Evolutionary conservation across 2,888 invertebrate genomes (phyloP).

Genomic region (Ennomos fuscantarius): DNA sequence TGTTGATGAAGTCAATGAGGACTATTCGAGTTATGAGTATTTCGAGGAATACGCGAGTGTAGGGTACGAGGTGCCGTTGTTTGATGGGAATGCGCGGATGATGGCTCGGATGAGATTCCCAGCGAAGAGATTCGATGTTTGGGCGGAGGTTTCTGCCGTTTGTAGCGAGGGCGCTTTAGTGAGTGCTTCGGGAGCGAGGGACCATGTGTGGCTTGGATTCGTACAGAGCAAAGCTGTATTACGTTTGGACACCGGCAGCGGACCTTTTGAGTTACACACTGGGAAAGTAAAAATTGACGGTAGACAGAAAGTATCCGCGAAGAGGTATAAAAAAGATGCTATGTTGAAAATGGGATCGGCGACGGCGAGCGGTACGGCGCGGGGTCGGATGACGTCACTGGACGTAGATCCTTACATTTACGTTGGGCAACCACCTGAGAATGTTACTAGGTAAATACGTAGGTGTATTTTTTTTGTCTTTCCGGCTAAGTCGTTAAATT

Average conservation of each 20-base stretch:
- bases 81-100: slow-evolving; percentile 72
- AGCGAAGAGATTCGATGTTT: slow-evolving; percentile 76
- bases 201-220: slow-evolving; percentile 79
- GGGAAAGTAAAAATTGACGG: slow-evolving; percentile 71
- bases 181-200: slow-evolving; percentile 71
- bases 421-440: slow-evolving; percentile 72
- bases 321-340: slow-evolving; percentile 76
- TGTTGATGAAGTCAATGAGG: slow-evolving; percentile 63
- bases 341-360: slow-evolving; percentile 69
- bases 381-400: slow-evolving; percentile 74
- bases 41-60: slow-evolving; percentile 60
- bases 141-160: slow-evolving; percentile 76
- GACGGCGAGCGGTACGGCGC: slow-evolving; percentile 65
- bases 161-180: slow-evolving; percentile 72
- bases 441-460: slow-evolving; percentile 66
- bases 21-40: slow-evolving; percentile 65
- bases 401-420: slow-evolving; percentile 74
- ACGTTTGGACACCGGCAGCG: slow-evolving; percentile 76
- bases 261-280: slow-evolving; percentile 66
- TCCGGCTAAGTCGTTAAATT: too few species aligned
- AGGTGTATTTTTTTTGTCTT: too few species aligned
- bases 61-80: slow-evolving; percentile 69
- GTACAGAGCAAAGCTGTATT: slow-evolving; percentile 67
- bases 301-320: slow-evolving; percentile 69
- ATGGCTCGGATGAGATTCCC: slow-evolving; percentile 69